A percentile compares a stretch with the other conserved stretches of the same genome.
These are phyloP conservation scores for Nemotelus nigrinus DNA, from an alignment of 2,888 invertebrate genomes.

Conservation along the genomic window DNA sequence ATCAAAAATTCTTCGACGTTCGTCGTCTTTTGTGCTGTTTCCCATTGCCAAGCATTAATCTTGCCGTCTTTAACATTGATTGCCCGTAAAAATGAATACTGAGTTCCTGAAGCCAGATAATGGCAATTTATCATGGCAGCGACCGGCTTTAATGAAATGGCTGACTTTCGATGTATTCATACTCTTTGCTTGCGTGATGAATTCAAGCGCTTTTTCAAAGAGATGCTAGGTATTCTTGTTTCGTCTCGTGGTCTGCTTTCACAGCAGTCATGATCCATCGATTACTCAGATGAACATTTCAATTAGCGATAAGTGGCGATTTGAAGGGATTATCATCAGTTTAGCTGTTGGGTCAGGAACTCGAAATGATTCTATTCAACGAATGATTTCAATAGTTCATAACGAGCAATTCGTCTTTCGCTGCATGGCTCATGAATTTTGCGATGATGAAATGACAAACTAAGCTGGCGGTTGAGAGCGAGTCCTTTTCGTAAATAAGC, in stretches of 20 bases:
- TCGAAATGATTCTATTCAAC: constrained; percentile 19
- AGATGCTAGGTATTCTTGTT: neutral
- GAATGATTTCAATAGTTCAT: constrained; percentile 30
- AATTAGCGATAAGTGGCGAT: constrained; percentile 38
- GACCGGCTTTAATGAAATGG: constrained; percentile 5
- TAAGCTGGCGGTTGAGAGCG: neutral
- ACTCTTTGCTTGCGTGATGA: constrained; percentile 20
- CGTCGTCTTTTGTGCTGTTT: constrained; percentile 17
- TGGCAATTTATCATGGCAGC: constrained; percentile 44
- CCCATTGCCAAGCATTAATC: constrained; percentile 35
- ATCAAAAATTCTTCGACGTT: neutral
- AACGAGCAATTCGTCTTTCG: constrained; percentile 23
- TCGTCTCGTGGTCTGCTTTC: neutral
- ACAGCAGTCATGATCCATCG: neutral
- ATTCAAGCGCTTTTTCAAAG: constrained; percentile 10
- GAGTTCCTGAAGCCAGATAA: constrained; percentile 43
- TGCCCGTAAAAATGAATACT: constrained; percentile 43
- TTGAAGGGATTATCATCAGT: constrained; percentile 30
- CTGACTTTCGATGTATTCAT: neutral
- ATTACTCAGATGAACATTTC: constrained; percentile 39
- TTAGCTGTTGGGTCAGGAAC: neutral
- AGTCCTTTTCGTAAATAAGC: too few relatives aligned
- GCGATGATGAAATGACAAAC: neutral
- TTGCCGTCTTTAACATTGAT: constrained; percentile 42
- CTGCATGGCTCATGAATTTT: constrained; percentile 33